Conservation (phyloP, 2,888 invertebrate genomes). For the Tholera decimalis region DNA sequence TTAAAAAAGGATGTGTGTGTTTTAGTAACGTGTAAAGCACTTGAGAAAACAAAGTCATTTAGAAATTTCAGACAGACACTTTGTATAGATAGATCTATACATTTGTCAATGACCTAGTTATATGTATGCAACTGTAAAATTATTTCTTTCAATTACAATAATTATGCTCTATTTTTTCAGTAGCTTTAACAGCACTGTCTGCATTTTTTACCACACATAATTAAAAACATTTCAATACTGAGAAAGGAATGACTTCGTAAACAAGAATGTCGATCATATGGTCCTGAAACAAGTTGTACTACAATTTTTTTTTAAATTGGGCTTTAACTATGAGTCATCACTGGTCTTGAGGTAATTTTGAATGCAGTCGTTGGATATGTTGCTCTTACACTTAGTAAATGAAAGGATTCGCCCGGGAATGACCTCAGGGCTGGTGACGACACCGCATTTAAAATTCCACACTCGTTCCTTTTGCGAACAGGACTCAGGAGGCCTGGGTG, state of each 20-base stretch:
- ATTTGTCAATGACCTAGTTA: background rate
- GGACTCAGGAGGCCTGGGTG: conserved; percentile 56
- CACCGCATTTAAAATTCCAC: conserved; percentile 74
- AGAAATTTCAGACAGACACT: no score
- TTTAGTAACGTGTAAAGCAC: no score
- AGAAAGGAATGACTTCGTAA: conserved; percentile 58
- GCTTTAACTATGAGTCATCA: conserved; percentile 58
- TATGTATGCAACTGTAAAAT: background rate
- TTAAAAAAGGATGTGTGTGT: no score
- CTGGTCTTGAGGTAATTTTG: conserved; percentile 62
- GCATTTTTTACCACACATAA: background rate
- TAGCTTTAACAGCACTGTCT: background rate
- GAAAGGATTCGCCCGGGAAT: conserved; percentile 74
- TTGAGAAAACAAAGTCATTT: no score
- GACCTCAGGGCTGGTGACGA: conserved; percentile 74
- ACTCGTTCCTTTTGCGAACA: conserved; percentile 60
- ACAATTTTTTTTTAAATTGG: conserved; percentile 61
- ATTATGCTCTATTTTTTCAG: background rate
- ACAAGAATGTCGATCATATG: conserved; percentile 69
- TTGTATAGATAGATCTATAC: no score
- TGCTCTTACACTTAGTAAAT: conserved; percentile 65
- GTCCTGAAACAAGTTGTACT: conserved; percentile 57
- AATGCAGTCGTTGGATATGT: conserved; percentile 65
- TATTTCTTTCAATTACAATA: background rate
- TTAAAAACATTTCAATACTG: conserved; percentile 5